These are phyloP conservation scores for Linepithema humile DNA, from an alignment of 1,140 invertebrate species.

Conservation along the genomic window DNA sequence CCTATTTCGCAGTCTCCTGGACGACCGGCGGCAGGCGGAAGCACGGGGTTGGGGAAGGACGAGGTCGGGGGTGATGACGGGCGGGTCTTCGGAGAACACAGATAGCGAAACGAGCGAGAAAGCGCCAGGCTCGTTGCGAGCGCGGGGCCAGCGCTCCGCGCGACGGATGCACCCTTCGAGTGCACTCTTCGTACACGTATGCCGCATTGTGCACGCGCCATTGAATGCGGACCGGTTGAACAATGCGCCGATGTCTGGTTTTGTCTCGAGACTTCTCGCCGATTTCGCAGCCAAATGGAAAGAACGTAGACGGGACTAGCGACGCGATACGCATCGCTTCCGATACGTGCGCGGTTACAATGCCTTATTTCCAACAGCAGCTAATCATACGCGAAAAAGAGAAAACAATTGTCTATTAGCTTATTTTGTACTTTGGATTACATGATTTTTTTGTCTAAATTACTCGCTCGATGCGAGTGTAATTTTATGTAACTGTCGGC, in stretches of 20 bases:
- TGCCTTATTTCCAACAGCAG: background rate
- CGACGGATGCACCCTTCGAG: background rate
- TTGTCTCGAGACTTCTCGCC: slow-evolving; percentile 74
- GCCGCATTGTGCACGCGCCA: slow-evolving; percentile 71
- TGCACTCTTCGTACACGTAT: slow-evolving; percentile 41
- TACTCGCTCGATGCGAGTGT: background rate
- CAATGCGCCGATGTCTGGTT: slow-evolving; percentile 71
- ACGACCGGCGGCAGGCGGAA: background rate
- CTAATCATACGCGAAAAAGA: background rate
- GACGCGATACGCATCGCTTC: slow-evolving; percentile 41
- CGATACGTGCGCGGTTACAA: slow-evolving; percentile 23
- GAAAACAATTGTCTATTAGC: too few species aligned
- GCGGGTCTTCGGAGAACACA: slow-evolving; percentile 22
- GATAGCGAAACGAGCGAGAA: slow-evolving; percentile 32
- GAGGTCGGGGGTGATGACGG: background rate
- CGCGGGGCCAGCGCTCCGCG: slow-evolving; percentile 1
- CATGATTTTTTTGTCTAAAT: too few species aligned
- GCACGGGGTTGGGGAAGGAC: slow-evolving; percentile 5
- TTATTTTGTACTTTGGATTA: too few species aligned
- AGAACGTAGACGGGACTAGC: slow-evolving; percentile 64
- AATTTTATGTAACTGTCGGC: background rate
- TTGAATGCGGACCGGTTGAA: slow-evolving; percentile 70
- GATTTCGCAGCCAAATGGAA: slow-evolving; percentile 59
- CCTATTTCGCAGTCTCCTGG: slow-evolving; percentile 34
- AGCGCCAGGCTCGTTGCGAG: slow-evolving; percentile 25